Conservation (phyloP, 2,797 vertebrate species). For the Leptatherina wallacei region DNA sequence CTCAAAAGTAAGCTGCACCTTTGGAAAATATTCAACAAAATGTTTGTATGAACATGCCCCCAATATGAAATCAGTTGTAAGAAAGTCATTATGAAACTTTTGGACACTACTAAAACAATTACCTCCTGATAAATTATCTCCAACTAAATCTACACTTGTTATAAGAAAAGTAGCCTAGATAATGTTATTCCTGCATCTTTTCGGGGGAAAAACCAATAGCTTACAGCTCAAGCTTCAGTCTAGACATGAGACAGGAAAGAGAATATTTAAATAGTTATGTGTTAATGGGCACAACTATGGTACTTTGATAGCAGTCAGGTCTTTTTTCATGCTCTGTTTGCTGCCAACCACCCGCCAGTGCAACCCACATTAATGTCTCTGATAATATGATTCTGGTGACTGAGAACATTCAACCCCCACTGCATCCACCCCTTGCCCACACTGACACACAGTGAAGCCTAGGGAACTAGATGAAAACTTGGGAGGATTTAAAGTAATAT, state of each 20-base stretch:
- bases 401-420: conserved; percentile 23
- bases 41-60: conserved; percentile 22
- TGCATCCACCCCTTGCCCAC: conserved; percentile 1
- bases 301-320: conserved; percentile 51
- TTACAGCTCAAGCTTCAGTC: conserved; percentile 54
- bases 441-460: conserved; percentile 23
- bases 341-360: conserved; percentile 56
- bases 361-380: conserved; percentile 39
- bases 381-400: conserved; percentile 39
- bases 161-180: conserved; percentile 24
- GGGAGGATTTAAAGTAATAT: conserved; percentile 47
- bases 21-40: conserved; percentile 30
- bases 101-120: conserved; percentile 25
- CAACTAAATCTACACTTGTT: conserved; percentile 3
- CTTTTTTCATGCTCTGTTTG: conserved; percentile 60
- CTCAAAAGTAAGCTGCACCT: conserved; percentile 20
- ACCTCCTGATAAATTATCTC: conserved; percentile 16
- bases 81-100: conserved; percentile 26
- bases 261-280: conserved; percentile 21
- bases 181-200: conserved; percentile 9
- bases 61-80: conserved; percentile 28
- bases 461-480: conserved; percentile 38
- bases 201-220: conserved; percentile 11
- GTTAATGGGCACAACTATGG: conserved; percentile 49
- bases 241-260: conserved; percentile 57